Conservation (phyloP, 2,113 vertebrate species). For the Scophthalmus maximus region DNA sequence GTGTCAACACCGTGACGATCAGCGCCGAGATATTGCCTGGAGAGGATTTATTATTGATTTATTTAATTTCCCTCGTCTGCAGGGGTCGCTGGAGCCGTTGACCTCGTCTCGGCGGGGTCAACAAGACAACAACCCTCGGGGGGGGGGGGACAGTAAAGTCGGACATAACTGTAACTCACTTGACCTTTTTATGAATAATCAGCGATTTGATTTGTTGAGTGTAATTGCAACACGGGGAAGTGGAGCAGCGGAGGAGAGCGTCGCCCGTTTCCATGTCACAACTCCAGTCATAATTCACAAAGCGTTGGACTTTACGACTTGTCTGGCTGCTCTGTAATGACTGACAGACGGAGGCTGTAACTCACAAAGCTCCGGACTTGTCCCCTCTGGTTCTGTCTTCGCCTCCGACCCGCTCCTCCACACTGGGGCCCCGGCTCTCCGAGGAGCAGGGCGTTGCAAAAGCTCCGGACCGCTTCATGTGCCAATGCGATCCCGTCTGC, state of each 20-base stretch:
- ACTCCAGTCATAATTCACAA: slow-evolving; percentile 40
- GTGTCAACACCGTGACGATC: too few relatives aligned
- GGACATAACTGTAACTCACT: slow-evolving; percentile 16
- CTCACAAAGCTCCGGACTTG: too few relatives aligned
- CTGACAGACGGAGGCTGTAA: slow-evolving; percentile 42
- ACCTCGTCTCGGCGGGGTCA: neutral
- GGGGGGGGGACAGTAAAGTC: neutral
- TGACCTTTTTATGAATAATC: slow-evolving; percentile 44
- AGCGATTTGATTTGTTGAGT: slow-evolving; percentile 27
- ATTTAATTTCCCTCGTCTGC: neutral
- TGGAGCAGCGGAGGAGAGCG: slow-evolving; percentile 1
- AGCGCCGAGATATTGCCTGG: too few relatives aligned
- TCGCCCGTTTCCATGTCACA: slow-evolving; percentile 26
- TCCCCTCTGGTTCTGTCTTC: slow-evolving; percentile 23
- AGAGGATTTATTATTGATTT: too few relatives aligned
- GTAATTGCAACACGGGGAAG: slow-evolving; percentile 5
- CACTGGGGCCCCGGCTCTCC: neutral
- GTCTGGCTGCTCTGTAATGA: slow-evolving; percentile 30
- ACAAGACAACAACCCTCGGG: slow-evolving; percentile 1
- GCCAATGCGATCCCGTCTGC: slow-evolving; percentile 28
- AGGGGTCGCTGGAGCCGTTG: neutral
- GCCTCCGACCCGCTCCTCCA: slow-evolving; percentile 37
- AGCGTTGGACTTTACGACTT: slow-evolving; percentile 29
- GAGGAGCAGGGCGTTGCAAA: too few relatives aligned
- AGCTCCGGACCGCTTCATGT: slow-evolving; percentile 56